Percentiles rank a stretch among this genome's conserved stretches.
phyloP scores from a whole-genome alignment of 2,113 vertebrate genomes.

The Varanus komodoensis region DNA sequence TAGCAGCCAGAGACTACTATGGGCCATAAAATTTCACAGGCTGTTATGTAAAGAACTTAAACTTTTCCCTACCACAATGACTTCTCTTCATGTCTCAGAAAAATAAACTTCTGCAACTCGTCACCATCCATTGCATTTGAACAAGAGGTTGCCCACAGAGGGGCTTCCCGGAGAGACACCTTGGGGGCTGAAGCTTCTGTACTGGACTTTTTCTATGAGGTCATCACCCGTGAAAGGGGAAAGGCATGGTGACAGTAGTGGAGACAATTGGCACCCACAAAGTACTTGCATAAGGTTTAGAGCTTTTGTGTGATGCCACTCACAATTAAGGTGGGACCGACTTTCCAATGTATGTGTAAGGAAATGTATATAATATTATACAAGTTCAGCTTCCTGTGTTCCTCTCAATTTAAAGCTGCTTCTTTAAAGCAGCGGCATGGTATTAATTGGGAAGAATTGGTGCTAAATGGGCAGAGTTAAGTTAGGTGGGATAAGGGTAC shows the following conservation, averaged over 20 bases:
- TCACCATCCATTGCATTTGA: not conserved
- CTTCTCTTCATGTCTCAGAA: not conserved
- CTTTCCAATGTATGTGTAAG: not conserved
- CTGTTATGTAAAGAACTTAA: not conserved
- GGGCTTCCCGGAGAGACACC: not conserved
- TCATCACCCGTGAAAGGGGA: no score
- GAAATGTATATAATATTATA: not conserved
- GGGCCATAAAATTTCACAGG: not conserved
- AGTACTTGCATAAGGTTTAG: not conserved
- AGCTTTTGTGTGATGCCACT: not conserved
- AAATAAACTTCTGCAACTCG: not conserved
- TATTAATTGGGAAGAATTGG: not conserved
- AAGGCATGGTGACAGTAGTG: not conserved
- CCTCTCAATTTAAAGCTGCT: not conserved
- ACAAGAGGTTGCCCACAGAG: not conserved
- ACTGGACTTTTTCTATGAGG: not conserved
- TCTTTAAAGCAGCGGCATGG: not conserved
- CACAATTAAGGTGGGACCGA: not conserved
- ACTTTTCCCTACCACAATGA: not conserved
- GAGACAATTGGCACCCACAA: not conserved
- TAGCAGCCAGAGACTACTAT: not conserved
- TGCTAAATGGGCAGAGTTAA: not conserved
- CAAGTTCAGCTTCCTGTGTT: no score
- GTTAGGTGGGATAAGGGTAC: no score
- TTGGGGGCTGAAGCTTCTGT: not conserved